A percentile compares a stretch with the other conserved stretches of the same genome.
Evolutionary conservation across 2,113 vertebrate species (phyloP).

Genomic region (Oceanodroma tethys): DNA sequence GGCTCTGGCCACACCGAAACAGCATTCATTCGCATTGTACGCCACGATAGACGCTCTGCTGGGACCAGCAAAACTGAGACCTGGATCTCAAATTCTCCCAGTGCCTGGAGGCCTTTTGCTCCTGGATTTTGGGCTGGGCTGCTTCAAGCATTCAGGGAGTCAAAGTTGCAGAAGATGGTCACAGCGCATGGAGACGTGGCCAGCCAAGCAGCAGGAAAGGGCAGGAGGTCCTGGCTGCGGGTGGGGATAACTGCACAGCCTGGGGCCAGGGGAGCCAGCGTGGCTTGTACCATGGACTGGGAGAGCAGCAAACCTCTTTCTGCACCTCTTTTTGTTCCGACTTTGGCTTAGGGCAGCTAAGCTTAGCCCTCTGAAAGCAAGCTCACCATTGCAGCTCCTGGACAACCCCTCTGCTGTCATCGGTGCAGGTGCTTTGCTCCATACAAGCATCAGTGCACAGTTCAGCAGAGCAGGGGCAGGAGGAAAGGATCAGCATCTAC

Average conservation of each 20-base stretch:
- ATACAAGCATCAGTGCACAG: neutral
- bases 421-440: neutral
- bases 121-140: neutral
- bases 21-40: neutral
- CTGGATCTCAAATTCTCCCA: neutral
- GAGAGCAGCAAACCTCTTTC: neutral
- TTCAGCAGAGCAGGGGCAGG: neutral
- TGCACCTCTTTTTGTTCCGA: neutral
- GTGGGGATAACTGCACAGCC: neutral
- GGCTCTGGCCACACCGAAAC: conserved; percentile 34
- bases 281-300: neutral
- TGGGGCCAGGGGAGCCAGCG: fast-evolving
- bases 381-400: neutral
- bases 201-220: neutral
- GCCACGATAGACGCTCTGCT: neutral
- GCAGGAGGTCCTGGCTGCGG: neutral
- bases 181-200: fast-evolving
- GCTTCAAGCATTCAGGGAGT: neutral
- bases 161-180: neutral
- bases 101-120: neutral
- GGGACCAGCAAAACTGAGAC: neutral
- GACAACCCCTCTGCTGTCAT: neutral
- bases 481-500: neutral
- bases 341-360: neutral
- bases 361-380: neutral